Evolutionary conservation across 2,797 vertebrate species (phyloP).

Genomic region (Sebastolobus alascanus): DNA sequence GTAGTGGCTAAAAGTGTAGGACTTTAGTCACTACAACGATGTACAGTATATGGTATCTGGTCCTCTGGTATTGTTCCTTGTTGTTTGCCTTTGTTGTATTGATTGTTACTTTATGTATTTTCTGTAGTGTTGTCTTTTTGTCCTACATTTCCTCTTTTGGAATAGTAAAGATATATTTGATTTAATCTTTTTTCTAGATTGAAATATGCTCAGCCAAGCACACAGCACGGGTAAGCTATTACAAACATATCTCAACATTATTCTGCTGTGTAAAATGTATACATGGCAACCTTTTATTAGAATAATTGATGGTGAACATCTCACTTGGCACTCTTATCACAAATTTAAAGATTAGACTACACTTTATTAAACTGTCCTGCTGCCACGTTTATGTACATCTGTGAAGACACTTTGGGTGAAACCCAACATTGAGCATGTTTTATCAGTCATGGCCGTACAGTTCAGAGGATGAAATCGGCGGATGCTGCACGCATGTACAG

Average conservation of each 20-base stretch:
- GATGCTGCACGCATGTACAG: no score
- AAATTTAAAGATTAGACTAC: background rate
- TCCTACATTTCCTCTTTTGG: no score
- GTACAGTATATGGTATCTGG: background rate
- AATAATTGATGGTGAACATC: background rate
- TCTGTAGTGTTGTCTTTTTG: no score
- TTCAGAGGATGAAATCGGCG: no score
- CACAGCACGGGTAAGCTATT: conserved; percentile 50
- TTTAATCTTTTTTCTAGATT: conserved; percentile 35
- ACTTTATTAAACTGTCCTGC: background rate
- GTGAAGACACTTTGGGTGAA: background rate
- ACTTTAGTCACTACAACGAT: background rate
- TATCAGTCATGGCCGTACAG: no score
- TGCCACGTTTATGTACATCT: background rate
- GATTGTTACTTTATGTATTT: background rate
- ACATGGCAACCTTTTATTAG: background rate
- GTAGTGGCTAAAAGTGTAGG: no score
- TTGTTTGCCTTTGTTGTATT: background rate
- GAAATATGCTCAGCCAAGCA: conserved; percentile 59
- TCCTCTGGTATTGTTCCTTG: background rate
- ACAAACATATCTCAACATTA: background rate
- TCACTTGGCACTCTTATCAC: background rate
- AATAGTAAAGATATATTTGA: no score
- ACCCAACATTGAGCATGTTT: background rate
- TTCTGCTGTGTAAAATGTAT: background rate